Base-by-base conservation (phyloP, 1,140 invertebrate species). In the Solen grandis region DNA sequence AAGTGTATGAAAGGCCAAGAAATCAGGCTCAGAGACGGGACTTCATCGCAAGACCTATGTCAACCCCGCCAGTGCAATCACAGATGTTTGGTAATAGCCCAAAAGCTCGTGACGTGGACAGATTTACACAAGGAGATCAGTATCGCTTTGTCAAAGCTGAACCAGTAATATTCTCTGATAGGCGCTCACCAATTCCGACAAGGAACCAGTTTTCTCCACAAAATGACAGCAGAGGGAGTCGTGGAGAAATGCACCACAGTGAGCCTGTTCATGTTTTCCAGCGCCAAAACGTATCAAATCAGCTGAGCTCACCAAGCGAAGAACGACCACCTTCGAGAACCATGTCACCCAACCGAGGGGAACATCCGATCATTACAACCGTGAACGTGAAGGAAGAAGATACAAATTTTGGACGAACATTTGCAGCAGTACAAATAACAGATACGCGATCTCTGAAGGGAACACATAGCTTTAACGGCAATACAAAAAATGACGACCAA, bases 351-450 rank as follows among this genome's bases (percentile, higher is more conserved):
- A 46, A 19, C 41, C 8, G 19, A 10, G 8, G 19, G 19, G n/a
- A n/a, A n/a, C n/a, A n/a, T n/a, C n/a, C n/a, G n/a, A n/a, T n/a
- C n/a, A n/a, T n/a, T n/a, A 46, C 74, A n/a, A 29, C 66, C 25
- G 60, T 66, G 1, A 65, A 50, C 33, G 75, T 68, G 0, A 68
- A 78, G 25, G 75, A 69, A 19, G 50, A n/a, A 29, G 75, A 78
- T 35, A 57, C 52, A 27, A 60, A 60, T 57, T 78, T 78, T 57
- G 75, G 75, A n/a, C 50, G 75, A 46, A 66, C 75, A 38, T 78
- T 78, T 50, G 75, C 75, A 10, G 75, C 75, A 3, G 75, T 78
- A 2, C 75, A 78, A 46, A 69, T 78, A 22, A 68, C 65, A n/a
- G 75, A 78, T 16, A 22, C 55, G 4, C 27, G 35, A 59, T 14